Conservation (phyloP, 1,140 invertebrate species). For the Bombus affinis region DNA sequence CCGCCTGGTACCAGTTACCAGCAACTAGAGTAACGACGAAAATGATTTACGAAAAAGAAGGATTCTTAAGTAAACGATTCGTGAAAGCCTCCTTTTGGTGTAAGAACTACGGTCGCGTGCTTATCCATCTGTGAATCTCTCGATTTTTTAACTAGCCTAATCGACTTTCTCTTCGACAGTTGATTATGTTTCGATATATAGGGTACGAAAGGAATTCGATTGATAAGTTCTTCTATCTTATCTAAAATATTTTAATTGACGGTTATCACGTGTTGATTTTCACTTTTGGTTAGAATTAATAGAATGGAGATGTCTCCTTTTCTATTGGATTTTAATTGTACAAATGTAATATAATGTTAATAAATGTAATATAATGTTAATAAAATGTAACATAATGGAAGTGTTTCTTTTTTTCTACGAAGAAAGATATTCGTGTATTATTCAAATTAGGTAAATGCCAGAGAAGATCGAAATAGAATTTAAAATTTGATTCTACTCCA, state of each 20-base stretch:
- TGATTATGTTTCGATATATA: background rate
- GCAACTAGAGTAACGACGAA: slow-evolving; percentile 62
- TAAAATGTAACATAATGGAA: background rate
- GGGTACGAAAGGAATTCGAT: background rate
- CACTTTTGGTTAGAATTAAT: background rate
- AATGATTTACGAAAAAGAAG: slow-evolving; percentile 48
- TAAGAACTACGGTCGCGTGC: background rate
- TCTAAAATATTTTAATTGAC: background rate
- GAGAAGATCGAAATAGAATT: background rate
- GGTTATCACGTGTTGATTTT: background rate
- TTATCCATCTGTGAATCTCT: background rate
- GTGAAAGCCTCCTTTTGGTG: slow-evolving; percentile 33
- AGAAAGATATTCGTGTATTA: background rate
- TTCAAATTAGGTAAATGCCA: background rate
- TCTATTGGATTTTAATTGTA: background rate
- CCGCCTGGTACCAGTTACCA: slow-evolving; percentile 43
- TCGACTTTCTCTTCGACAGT: background rate
- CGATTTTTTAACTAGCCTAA: background rate
- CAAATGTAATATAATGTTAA: background rate
- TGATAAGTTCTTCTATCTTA: background rate
- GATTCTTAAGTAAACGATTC: slow-evolving; percentile 50
- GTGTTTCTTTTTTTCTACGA: background rate
- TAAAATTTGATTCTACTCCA: background rate
- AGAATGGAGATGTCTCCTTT: background rate
- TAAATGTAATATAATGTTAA: too few relatives aligned